These are phyloP conservation scores for Alca torda DNA, from an alignment of 2,797 vertebrate genomes.

Conservation along the genomic window DNA sequence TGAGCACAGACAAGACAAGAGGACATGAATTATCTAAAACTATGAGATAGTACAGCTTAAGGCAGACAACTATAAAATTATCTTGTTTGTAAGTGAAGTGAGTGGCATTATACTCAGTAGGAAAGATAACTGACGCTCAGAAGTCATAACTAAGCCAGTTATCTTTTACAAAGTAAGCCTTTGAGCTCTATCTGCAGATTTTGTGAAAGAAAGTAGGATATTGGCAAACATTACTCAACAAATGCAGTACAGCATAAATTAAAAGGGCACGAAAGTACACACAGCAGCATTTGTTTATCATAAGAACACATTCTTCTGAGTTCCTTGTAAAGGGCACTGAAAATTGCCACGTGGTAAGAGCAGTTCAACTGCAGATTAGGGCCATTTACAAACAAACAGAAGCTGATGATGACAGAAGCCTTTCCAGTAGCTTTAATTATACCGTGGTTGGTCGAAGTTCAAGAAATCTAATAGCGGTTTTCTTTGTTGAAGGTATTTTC, in stretches of 20 bases:
- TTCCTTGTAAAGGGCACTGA: neutral
- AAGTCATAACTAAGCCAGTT: neutral
- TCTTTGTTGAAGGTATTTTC: neutral
- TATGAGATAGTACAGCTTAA: constrained; percentile 47
- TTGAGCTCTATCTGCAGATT: neutral
- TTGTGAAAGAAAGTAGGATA: neutral
- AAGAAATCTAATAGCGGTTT: neutral
- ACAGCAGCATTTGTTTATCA: neutral
- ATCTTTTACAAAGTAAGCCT: neutral
- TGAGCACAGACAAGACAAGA: neutral
- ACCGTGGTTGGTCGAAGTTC: neutral
- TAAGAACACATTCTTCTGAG: neutral
- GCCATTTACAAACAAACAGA: neutral
- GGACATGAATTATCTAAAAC: constrained; percentile 13
- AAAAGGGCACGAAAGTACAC: neutral
- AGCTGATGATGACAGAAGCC: neutral
- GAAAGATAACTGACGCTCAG: neutral
- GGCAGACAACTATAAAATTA: constrained; percentile 47
- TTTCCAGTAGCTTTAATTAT: neutral
- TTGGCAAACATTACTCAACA: neutral
- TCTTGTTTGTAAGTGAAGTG: constrained; percentile 59
- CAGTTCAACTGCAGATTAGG: neutral
- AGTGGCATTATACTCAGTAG: neutral
- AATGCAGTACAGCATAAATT: neutral
- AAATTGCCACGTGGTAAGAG: neutral